Percentiles rank a stretch among this genome's conserved stretches.
phyloP scores from a whole-genome alignment of 2,113 vertebrate genomes.

The Callospermophilus lateralis region DNA sequence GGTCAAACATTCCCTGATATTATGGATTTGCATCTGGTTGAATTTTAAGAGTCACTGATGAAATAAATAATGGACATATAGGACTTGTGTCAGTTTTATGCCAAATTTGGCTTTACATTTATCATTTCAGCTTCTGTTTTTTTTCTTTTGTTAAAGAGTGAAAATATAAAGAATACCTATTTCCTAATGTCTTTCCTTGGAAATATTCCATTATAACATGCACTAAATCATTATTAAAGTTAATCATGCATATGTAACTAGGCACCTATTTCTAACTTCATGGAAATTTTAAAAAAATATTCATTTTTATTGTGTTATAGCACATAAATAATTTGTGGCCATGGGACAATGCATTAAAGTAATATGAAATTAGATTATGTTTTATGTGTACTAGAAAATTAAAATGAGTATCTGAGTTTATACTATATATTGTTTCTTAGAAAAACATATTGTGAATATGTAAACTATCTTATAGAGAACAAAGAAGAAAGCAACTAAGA shows the following conservation, averaged over 20 bases:
- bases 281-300: not conserved
- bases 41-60: not conserved
- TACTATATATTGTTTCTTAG: not conserved
- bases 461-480: conserved; percentile 26
- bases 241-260: not conserved
- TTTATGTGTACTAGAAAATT: conserved; percentile 35
- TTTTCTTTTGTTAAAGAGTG: not conserved
- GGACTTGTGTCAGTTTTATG: not conserved
- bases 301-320: not conserved
- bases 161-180: not conserved
- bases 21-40: not conserved
- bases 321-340: not conserved
- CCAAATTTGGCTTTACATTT: not conserved
- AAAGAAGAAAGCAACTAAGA: not conserved
- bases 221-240: conserved; percentile 31
- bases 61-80: not conserved
- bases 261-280: conserved; percentile 5
- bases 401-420: conserved; percentile 18
- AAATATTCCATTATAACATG: not conserved
- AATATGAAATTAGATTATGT: not conserved
- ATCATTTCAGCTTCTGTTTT: not conserved
- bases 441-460: not conserved
- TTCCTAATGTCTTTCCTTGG: not conserved
- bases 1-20: not conserved
- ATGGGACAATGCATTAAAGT: not conserved